Evolutionary conservation across 2,113 vertebrate species (phyloP).

Genomic region (Macaca nemestrina): DNA sequence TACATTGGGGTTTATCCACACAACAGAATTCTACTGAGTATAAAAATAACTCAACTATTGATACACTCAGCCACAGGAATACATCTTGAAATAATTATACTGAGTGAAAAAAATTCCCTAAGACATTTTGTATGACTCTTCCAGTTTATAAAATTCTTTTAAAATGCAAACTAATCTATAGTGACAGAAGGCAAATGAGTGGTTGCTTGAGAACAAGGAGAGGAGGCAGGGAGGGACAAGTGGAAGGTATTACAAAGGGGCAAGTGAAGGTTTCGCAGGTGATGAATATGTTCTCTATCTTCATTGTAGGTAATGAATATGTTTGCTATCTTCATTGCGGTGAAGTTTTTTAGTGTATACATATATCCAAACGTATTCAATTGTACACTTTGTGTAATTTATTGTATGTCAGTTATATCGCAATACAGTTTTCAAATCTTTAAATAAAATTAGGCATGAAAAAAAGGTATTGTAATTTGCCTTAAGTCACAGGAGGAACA

Average conservation of each 20-base stretch:
- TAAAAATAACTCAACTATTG: not conserved
- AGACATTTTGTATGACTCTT: not conserved
- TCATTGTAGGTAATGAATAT: not conserved
- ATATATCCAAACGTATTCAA: not conserved
- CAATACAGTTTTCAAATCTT: not conserved
- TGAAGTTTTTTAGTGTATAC: not conserved
- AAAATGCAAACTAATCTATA: not conserved
- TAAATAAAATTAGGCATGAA: not conserved
- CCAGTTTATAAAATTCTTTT: not conserved
- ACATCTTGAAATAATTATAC: not conserved
- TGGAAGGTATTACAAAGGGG: not conserved
- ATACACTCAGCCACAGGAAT: not conserved
- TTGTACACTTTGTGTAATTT: not conserved
- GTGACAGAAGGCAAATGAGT: not conserved
- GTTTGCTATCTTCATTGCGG: not conserved
- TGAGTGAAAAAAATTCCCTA: not conserved
- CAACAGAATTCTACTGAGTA: not conserved
- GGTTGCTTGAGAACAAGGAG: not conserved
- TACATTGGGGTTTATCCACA: not conserved
- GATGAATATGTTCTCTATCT: not conserved
- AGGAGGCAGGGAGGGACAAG: not conserved
- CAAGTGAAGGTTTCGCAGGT: not conserved
- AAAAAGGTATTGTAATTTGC: not conserved
- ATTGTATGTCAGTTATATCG: not conserved
- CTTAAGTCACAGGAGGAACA: not conserved